These are phyloP conservation scores for Notiomystis cincta DNA, from an alignment of 2,113 vertebrate genomes.

Conservation along the genomic window DNA sequence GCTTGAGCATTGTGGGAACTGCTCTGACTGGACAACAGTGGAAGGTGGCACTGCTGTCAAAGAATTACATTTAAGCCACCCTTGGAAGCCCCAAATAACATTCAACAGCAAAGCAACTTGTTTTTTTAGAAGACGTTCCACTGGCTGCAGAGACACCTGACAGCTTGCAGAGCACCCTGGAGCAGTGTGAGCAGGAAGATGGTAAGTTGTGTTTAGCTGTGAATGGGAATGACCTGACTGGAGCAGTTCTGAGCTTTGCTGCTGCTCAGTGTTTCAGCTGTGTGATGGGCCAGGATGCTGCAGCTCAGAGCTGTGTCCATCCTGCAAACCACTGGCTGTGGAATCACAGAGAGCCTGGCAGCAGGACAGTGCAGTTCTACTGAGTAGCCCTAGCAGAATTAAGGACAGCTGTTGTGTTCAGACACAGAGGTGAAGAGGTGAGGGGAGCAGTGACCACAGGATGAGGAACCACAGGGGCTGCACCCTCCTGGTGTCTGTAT, in stretches of 20 bases:
- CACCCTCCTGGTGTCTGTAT: not conserved
- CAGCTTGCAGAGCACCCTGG: constrained; percentile 52
- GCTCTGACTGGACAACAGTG: not conserved
- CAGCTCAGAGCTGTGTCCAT: not conserved
- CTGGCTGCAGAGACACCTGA: constrained; percentile 43
- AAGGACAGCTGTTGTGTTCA: not conserved
- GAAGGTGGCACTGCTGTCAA: not conserved
- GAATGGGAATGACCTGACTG: not conserved
- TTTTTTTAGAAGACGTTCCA: constrained; percentile 6
- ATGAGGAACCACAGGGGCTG: not conserved
- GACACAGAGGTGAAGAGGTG: not conserved
- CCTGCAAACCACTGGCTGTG: not conserved
- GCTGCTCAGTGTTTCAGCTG: not conserved
- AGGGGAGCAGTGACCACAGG: not conserved
- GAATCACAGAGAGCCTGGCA: not conserved
- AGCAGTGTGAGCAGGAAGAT: constrained; percentile 39
- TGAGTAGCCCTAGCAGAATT: not conserved
- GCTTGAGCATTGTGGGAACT: not conserved
- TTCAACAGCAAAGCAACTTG: not conserved
- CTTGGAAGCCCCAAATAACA: not conserved
- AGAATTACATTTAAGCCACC: not conserved
- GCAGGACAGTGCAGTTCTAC: not conserved
- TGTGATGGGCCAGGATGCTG: not conserved
- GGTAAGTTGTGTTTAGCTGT: constrained; percentile 51
- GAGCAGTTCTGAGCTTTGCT: not conserved